Evolutionary conservation across 2,888 invertebrate species (phyloP).

Genomic region (Nemoura dubitans): DNA sequence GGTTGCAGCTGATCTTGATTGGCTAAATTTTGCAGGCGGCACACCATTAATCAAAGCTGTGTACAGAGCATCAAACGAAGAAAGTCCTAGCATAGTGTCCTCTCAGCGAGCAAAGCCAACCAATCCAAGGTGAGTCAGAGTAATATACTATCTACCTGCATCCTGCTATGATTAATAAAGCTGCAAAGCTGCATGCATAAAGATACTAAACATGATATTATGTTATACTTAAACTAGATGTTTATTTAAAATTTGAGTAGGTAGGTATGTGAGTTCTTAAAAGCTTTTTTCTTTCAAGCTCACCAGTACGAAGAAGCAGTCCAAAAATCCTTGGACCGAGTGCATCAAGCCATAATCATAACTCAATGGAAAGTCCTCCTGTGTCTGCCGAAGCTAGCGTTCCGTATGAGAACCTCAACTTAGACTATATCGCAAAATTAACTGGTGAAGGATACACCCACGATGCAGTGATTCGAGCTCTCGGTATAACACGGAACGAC

Average conservation of each 20-base stretch:
- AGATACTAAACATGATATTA: too few relatives aligned
- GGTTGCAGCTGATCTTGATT: background rate
- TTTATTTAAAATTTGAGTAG: too few relatives aligned
- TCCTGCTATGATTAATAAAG: too few relatives aligned
- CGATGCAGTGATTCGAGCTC: slow-evolving; percentile 88
- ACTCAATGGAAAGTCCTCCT: background rate
- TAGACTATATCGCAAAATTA: slow-evolving; percentile 88
- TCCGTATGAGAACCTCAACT: slow-evolving; percentile 87
- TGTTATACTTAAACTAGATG: too few relatives aligned
- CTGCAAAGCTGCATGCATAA: too few relatives aligned
- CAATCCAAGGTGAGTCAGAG: slow-evolving; percentile 17
- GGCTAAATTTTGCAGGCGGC: slow-evolving; percentile 42
- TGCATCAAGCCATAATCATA: background rate
- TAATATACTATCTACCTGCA: too few relatives aligned
- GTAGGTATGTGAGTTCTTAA: too few relatives aligned
- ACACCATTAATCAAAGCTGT: slow-evolving; percentile 44
- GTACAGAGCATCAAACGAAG: slow-evolving; percentile 43
- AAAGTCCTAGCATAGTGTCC: slow-evolving; percentile 39
- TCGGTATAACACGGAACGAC: slow-evolving; percentile 93
- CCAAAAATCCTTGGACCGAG: background rate
- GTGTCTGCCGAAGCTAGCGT: slow-evolving; percentile 54
- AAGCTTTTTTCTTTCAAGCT: background rate
- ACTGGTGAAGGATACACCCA: slow-evolving; percentile 91
- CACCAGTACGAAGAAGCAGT: background rate
- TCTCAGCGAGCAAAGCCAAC: slow-evolving; percentile 34